Conservation (phyloP, 2,888 invertebrate genomes). For the Nomada fucata region DNA sequence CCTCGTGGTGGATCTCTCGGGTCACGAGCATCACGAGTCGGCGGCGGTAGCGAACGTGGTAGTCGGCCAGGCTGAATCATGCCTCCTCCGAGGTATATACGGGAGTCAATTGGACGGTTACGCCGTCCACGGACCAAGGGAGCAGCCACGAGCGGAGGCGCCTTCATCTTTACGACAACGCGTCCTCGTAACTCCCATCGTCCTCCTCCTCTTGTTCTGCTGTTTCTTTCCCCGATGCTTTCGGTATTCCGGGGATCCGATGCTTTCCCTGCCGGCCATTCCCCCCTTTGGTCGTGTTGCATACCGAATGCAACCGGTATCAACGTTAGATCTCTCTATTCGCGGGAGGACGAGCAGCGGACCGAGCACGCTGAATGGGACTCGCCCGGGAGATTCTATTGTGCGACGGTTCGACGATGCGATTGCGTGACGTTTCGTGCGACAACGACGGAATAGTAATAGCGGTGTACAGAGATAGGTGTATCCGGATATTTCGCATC, state of each 20-base stretch:
- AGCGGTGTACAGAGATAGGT: no score
- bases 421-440: no score
- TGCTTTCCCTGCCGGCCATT: conserved; percentile 17
- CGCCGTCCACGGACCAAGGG: conserved; percentile 68
- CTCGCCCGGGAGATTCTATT: not conserved
- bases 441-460: no score
- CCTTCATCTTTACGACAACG: conserved; percentile 77
- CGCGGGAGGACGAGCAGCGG: not conserved
- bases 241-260: conserved; percentile 35
- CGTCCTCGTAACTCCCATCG: conserved; percentile 74
- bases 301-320: conserved; percentile 64
- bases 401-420: not conserved
- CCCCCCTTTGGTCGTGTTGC: conserved; percentile 34
- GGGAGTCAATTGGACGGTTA: conserved; percentile 76
- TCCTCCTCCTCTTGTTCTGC: conserved; percentile 50
- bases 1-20: conserved; percentile 62
- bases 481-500: no score
- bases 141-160: conserved; percentile 71
- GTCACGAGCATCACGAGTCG: conserved; percentile 78
- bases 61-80: conserved; percentile 69
- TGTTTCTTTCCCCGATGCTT: conserved; percentile 43
- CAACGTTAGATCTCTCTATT: conserved; percentile 69
- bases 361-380: not conserved
- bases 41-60: conserved; percentile 67
- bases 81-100: conserved; percentile 71